These are phyloP conservation scores for Montipora sp. DNA, from an alignment of 64 coral and sea anemone species.

Conservation along the genomic window DNA sequence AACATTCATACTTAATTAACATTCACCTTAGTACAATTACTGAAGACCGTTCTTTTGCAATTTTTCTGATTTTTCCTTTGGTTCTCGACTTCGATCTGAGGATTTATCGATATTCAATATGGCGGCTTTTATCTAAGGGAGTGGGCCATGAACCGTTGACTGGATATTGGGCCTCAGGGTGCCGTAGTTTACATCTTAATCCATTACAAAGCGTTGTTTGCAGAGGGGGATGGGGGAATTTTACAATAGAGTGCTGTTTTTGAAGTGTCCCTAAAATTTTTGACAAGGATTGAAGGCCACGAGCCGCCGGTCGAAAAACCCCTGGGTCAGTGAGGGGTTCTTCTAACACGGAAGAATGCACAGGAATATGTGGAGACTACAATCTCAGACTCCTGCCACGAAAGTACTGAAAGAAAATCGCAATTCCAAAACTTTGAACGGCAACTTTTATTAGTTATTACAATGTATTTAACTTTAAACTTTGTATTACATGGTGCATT, in stretches of 20 bases:
- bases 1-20: no score
- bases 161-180: no score
- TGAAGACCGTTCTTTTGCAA: no score
- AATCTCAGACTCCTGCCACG: conserved; percentile 17
- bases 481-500: conserved; percentile 5
- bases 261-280: conserved; percentile 29
- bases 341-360: conserved; percentile 41
- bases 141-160: no score
- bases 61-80: no score
- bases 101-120: no score
- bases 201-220: no score
- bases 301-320: conserved; percentile 38
- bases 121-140: no score
- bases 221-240: background rate
- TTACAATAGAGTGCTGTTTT: background rate
- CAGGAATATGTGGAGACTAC: background rate
- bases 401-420: conserved; percentile 3
- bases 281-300: conserved; percentile 52
- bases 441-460: background rate
- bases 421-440: conserved; percentile 3
- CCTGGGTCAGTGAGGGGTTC: conserved; percentile 33
- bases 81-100: no score
- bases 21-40: no score
- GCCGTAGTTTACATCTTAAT: no score
- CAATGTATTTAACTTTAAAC: background rate